Evolutionary conservation across 2,113 vertebrate genomes (phyloP).

Genomic region (Emydocephalus ijimae): DNA sequence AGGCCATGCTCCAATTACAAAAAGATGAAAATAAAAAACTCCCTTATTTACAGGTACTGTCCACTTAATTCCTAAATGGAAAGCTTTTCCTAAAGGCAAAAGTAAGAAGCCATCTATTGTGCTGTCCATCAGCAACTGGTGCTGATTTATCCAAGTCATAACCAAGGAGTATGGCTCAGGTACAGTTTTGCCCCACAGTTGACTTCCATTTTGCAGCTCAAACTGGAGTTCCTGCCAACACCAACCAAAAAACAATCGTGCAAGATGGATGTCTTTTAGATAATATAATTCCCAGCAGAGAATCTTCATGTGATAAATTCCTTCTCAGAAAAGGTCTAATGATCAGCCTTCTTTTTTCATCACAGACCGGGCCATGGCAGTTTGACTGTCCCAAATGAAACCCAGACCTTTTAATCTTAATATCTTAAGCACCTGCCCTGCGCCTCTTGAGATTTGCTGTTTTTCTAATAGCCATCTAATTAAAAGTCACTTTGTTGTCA

Average conservation of each 20-base stretch:
- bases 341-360: not conserved
- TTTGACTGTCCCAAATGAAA: not conserved
- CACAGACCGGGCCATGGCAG: not conserved
- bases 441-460: not conserved
- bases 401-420: not conserved
- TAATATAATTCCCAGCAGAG: not conserved
- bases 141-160: constrained; percentile 11
- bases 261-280: not conserved
- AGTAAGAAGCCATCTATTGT: not conserved
- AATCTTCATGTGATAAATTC: not conserved
- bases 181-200: not conserved
- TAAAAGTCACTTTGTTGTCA: not conserved
- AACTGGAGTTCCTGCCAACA: not conserved
- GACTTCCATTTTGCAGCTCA: not conserved
- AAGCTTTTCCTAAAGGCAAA: not conserved
- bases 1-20: not conserved
- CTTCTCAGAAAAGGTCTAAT: not conserved
- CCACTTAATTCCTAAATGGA: not conserved
- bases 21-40: not conserved
- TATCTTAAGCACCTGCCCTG: not conserved
- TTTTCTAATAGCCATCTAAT: not conserved
- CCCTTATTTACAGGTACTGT: not conserved
- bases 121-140: constrained; percentile 19
- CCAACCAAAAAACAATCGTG: not conserved
- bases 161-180: not conserved